Evolutionary conservation across 2,888 invertebrate genomes (phyloP), one percentile per base, ranked within the genome.

Genomic region (Anagyrus pseudococci): DNA sequence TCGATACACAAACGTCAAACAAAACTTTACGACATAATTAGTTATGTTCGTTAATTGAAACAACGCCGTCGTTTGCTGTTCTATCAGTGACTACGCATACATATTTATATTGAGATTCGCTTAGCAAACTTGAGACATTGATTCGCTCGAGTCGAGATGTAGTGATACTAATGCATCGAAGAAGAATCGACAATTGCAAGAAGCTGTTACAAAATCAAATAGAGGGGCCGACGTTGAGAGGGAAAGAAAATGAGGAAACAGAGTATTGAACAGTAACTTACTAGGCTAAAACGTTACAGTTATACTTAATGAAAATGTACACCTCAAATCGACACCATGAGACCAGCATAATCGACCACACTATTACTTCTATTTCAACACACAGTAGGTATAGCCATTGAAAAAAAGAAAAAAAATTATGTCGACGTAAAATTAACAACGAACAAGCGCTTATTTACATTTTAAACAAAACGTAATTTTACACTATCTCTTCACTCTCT

Each of bases 371-470:
- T 47, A 61, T 13, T 58, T 40, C 33, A n/a, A 33, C 48, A 52
- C 47, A 59, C 29, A 56, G 52, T 49, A 61, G 6, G 22, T 61
- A 37, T 20, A 62, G 41, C 46, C 49, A 62, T 60, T 62, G 49
- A 66, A 63, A 66, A 60, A 47, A 62, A 58, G 13, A 37, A 37
- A 37, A 37, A 2, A 4, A 37, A 37, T 2, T 37, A 37, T 29
- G 20, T 63, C 61, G 50, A 58, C 58, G 52, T 64, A 61, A 66
- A 65, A 60, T 64, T 65, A 67, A 63, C 55, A 62, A 66, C 47
- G 55, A 66, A 58, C 53, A 61, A 67, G 68, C 60, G 60, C 65
- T 48, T 68, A 68, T 68, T 49, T 68, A 68, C 68, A 68, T 37
- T 60, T 68, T 23, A 67, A 66, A 55, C 46, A 62, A 47, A 65